A percentile compares a stretch with the other conserved stretches of the same genome.
Conservation (phyloP, 2,113 vertebrate species). For the Microcebus jonahi region DNA sequence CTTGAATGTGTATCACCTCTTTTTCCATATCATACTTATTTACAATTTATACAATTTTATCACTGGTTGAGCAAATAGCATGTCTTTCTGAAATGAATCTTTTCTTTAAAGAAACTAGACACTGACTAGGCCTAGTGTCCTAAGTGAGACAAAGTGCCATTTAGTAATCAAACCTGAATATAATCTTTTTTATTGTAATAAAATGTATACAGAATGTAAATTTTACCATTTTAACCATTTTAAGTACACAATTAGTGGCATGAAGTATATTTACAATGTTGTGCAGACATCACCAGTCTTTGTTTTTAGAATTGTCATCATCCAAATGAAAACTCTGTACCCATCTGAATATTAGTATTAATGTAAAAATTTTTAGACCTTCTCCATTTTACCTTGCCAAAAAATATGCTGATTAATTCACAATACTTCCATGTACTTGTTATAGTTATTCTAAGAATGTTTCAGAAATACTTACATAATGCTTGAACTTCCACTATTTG, state of each 20-base stretch:
- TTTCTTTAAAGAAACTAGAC: background rate
- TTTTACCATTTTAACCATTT: background rate
- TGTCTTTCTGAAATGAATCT: background rate
- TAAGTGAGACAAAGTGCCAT: background rate
- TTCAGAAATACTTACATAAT: conserved; percentile 3
- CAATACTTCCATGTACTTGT: background rate
- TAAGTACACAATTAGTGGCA: background rate
- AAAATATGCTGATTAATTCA: conserved; percentile 14
- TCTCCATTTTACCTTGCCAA: background rate
- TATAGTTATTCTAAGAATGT: background rate
- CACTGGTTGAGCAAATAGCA: background rate
- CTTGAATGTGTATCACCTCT: background rate
- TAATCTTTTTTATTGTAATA: background rate
- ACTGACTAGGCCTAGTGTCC: background rate
- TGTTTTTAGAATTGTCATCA: background rate
- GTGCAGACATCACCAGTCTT: background rate
- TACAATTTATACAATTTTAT: background rate
- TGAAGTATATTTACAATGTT: background rate
- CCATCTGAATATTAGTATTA: background rate
- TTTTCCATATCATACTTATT: background rate
- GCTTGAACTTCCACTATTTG: conserved; percentile 13
- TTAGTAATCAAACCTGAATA: background rate
- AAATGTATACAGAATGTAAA: background rate
- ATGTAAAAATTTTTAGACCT: background rate
- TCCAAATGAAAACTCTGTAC: background rate